Percentiles rank a stretch among this genome's conserved stretches.
phyloP scores from a whole-genome alignment of 2,113 vertebrate species.

The Manacus vitellinus region DNA sequence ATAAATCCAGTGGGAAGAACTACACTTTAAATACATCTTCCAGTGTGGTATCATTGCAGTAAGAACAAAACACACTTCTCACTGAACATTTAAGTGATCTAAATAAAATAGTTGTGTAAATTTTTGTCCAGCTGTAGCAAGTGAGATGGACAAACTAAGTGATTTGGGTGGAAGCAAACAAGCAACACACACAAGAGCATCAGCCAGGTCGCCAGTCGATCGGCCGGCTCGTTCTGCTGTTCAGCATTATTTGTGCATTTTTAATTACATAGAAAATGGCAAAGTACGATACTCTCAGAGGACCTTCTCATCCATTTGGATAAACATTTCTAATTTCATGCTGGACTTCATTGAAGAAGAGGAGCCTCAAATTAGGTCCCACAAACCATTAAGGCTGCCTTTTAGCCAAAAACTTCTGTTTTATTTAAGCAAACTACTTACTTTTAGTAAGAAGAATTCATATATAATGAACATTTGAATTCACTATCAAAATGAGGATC shows the following conservation, averaged over 20 bases:
- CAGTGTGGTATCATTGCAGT: neutral
- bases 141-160: neutral
- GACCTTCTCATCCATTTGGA: neutral
- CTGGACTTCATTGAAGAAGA: conserved; percentile 13
- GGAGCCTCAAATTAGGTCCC: conserved; percentile 39
- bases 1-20: neutral
- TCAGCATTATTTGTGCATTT: neutral
- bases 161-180: neutral
- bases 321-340: neutral
- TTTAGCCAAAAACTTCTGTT: conserved; percentile 44
- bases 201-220: neutral
- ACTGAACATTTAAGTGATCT: neutral
- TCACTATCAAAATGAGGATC: conserved; percentile 44
- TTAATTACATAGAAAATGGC: neutral
- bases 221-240: neutral
- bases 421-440: conserved; percentile 34
- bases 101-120: neutral
- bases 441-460: conserved; percentile 44
- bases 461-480: conserved; percentile 25
- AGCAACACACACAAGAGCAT: neutral
- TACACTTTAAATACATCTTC: neutral
- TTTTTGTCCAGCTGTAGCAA: neutral
- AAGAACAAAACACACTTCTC: neutral
- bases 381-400: conserved; percentile 32
- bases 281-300: neutral